Percentiles rank a stretch among this genome's conserved stretches.
Conservation (phyloP, 2,797 vertebrate species). For the Sebastes diploproa region DNA sequence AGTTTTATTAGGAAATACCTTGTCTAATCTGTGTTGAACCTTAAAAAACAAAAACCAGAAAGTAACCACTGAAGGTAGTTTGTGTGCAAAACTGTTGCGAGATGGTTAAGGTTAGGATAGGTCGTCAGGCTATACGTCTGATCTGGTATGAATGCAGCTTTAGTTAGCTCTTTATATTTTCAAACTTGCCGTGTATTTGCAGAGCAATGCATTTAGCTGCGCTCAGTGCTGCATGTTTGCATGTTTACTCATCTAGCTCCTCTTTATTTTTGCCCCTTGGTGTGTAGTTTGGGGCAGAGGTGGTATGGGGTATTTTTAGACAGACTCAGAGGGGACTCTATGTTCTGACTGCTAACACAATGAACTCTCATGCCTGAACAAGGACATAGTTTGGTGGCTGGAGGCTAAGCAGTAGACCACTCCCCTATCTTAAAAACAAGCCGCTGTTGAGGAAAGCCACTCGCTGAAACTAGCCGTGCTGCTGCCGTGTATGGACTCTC, state of each 20-base stretch:
- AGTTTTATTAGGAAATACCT: fast-evolving
- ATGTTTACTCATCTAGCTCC: slow-evolving; percentile 43
- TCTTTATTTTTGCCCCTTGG: slow-evolving; percentile 49
- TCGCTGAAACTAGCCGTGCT: background rate
- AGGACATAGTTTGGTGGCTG: slow-evolving; percentile 56
- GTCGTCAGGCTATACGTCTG: fast-evolving
- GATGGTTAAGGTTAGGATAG: too few relatives aligned
- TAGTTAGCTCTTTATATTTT: too few relatives aligned
- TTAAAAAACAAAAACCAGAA: too few relatives aligned
- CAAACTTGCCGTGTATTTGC: too few relatives aligned
- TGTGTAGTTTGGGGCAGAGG: slow-evolving; percentile 62
- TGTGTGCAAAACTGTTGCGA: fast-evolving
- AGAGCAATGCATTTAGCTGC: background rate
- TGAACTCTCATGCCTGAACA: slow-evolving; percentile 68
- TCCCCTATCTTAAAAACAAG: slow-evolving; percentile 50
- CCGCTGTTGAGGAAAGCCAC: slow-evolving; percentile 14
- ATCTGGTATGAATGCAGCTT: too few relatives aligned
- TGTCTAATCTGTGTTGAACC: too few relatives aligned
- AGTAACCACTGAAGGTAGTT: fast-evolving
- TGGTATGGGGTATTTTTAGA: slow-evolving; percentile 74
- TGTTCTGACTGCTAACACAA: slow-evolving; percentile 68
- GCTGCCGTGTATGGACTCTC: background rate
- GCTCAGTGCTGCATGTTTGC: slow-evolving; percentile 8
- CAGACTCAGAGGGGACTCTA: slow-evolving; percentile 46
- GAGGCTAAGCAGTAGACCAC: slow-evolving; percentile 47